A percentile compares a stretch with the other conserved stretches of the same genome.
Conservation (phyloP, 2,888 invertebrate genomes). For the Melitaea athalia region DNA sequence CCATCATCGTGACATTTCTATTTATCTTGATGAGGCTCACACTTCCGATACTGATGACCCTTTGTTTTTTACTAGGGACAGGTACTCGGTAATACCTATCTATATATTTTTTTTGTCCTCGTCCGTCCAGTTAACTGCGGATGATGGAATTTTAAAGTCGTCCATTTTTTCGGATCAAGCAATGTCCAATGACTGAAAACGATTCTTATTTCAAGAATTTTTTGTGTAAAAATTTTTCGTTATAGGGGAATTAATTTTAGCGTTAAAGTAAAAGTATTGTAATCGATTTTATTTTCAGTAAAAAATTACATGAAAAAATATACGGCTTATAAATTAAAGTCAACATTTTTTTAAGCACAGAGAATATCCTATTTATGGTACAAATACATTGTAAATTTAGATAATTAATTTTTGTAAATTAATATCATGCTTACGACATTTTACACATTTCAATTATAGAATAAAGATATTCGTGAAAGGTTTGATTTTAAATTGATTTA, state of each 20-base stretch:
- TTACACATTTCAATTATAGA: too few relatives aligned
- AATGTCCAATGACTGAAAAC: conserved; percentile 10
- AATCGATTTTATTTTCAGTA: neutral
- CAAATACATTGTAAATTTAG: too few relatives aligned
- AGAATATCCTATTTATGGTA: too few relatives aligned
- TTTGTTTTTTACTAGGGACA: conserved; percentile 57
- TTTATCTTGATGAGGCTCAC: conserved; percentile 77
- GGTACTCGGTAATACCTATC: conserved; percentile 37
- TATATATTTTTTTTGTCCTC: conserved; percentile 28
- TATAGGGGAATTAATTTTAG: neutral
- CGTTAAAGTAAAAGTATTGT: neutral
- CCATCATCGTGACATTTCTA: conserved; percentile 79
- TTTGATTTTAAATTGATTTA: too few relatives aligned
- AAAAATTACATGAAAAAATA: neutral
- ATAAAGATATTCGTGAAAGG: too few relatives aligned
- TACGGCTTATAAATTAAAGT: too few relatives aligned
- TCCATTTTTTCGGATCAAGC: conserved; percentile 6
- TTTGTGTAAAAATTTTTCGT: neutral
- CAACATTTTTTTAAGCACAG: too few relatives aligned
- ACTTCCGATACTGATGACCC: conserved; percentile 73
- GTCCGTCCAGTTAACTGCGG: conserved; percentile 25
- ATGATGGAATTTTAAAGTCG: conserved; percentile 17
- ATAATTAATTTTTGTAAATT: too few relatives aligned
- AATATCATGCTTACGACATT: too few relatives aligned
- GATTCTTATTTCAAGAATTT: neutral